Evolutionary conservation across 1,140 invertebrate genomes (phyloP), one percentile per base, ranked within the genome.

Genomic region (Callitettix versicolor): DNA sequence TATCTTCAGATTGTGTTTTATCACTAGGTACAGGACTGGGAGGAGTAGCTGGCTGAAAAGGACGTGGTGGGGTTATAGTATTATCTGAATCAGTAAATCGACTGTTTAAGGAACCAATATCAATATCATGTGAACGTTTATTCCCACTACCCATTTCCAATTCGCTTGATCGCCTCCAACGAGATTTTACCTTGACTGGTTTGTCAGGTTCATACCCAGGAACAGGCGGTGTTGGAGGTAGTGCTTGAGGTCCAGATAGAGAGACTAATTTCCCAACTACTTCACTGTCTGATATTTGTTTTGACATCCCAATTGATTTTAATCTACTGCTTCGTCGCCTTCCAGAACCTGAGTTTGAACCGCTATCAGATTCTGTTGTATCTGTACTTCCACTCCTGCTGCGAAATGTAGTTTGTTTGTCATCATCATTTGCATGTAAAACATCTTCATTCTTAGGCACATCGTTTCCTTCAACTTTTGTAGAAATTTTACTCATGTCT

Each of bases 131-230:
- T 15, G 22, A 24, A 40, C 40, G 44, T 41, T 46, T 30, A 26
- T 24, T 20, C 1, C 41, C 61, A 50, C 76, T 72, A 14, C 78
- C 76, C 80, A 84, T 82, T 69, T 91, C 88, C 38, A 89, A 71
- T 68, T 91, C 88, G 71, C 86, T 88, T 1, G 82, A 86, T 56
- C 86, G 70, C 46, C 87, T 69, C 88, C 89, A 91, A 21, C 88
- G 72, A 4, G 87, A 89, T 68, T 91, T 92, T 0, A 92, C 86
- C 74, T 90, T 90, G 5, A 87, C 82, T 1, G 85, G 85, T 71
- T 82, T 85, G 36, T 78, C 77, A 4, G 69, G 67, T 34, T 76
- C 75, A 33, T 58, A 62, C 5, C 46, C 44, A 5, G 22, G 51
- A 1, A 46, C 26, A 12, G 42, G 33, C 15, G 55, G 47, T 12